phyloP scores from a whole-genome alignment of 1,140 invertebrate species.

The Oedothorax gibbosus region DNA sequence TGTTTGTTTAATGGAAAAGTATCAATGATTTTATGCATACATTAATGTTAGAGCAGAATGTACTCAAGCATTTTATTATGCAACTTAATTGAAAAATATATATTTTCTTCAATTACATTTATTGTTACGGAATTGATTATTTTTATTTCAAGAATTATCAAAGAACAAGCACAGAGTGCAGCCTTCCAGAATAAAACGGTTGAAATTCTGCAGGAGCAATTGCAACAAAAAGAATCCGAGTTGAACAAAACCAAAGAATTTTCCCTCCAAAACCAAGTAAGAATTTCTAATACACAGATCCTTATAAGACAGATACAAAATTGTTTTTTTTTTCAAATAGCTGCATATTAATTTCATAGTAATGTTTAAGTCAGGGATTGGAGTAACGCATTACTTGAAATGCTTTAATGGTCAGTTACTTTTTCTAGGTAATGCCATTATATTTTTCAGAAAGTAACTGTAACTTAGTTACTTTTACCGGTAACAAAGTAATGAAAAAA shows the following conservation, averaged over 20 bases:
- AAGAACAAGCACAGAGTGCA: slow-evolving; percentile 70
- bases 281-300: not conserved
- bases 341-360: too few relatives aligned
- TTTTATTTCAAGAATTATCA: slow-evolving; percentile 66
- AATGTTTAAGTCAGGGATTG: too few relatives aligned
- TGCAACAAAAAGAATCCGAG: slow-evolving; percentile 68
- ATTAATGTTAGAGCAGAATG: not conserved
- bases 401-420: not conserved
- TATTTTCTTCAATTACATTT: not conserved
- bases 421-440: too few relatives aligned
- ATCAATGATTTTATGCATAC: not conserved
- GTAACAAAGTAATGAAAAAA: too few relatives aligned
- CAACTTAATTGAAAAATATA: too few relatives aligned
- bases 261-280: slow-evolving; percentile 25
- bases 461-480: too few relatives aligned
- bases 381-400: too few relatives aligned
- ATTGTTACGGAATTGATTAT: not conserved
- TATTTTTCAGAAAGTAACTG: too few relatives aligned
- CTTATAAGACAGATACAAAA: too few relatives aligned
- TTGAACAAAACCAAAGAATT: slow-evolving; percentile 41
- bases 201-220: slow-evolving; percentile 67
- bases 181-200: slow-evolving; percentile 71
- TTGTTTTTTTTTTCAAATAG: too few relatives aligned
- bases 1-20: too few relatives aligned
- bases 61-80: too few relatives aligned